Evolutionary conservation across 2,797 vertebrate species (phyloP).

Genomic region (Morelia viridis): DNA sequence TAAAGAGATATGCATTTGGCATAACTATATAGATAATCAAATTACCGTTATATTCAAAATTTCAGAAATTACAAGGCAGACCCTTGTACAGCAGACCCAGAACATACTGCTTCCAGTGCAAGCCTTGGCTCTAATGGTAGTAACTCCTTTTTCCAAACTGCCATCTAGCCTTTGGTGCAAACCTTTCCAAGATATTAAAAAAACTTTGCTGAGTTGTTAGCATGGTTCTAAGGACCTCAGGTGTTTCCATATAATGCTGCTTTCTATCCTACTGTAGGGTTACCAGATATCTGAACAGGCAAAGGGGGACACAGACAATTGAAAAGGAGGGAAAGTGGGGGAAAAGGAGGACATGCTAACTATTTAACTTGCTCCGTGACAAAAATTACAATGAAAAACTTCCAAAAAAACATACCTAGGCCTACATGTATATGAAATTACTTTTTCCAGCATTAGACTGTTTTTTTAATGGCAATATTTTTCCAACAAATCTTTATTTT

Average conservation of each 20-base stretch:
- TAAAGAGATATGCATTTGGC: background rate
- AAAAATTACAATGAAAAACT: too few species aligned
- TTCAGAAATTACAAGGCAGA: background rate
- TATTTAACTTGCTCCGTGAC: too few species aligned
- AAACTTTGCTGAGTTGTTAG: background rate
- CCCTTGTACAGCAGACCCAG: background rate
- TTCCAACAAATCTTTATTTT: too few species aligned
- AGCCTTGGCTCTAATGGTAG: background rate
- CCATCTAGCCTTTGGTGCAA: background rate
- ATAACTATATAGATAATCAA: background rate
- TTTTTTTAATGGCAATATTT: too few species aligned
- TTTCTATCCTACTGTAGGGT: background rate
- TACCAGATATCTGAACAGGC: too few species aligned
- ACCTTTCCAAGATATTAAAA: background rate
- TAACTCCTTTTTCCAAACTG: background rate
- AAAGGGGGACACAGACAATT: too few species aligned
- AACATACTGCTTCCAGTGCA: background rate
- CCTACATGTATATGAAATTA: too few species aligned
- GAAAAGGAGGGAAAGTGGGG: too few species aligned
- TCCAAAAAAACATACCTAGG: too few species aligned
- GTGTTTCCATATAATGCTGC: background rate
- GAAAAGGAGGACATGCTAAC: too few species aligned
- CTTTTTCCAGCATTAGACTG: too few species aligned
- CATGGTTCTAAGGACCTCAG: background rate
- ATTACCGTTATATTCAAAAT: background rate